Evolutionary conservation across 1,140 invertebrate species (phyloP).

Genomic region (Calosoma granatense): DNA sequence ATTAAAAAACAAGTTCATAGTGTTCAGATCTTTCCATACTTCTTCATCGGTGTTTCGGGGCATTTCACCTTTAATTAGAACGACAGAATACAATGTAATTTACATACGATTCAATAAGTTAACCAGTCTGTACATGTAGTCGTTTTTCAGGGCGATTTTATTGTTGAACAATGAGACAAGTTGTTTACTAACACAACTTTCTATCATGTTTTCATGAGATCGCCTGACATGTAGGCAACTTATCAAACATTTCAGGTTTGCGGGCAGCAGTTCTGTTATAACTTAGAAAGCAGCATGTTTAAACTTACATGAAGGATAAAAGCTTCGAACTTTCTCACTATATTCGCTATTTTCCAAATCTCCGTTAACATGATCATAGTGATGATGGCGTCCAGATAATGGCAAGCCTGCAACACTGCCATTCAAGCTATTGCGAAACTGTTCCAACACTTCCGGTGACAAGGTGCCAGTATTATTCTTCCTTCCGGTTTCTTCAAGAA

Average conservation of each 20-base stretch:
- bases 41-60: conserved; percentile 44
- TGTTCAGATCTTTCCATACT: conserved; percentile 38
- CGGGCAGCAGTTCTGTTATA: neutral
- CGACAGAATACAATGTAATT: neutral
- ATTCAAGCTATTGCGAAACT: neutral
- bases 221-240: too few species aligned
- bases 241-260: too few species aligned
- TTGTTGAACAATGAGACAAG: too few species aligned
- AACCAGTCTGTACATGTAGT: too few species aligned
- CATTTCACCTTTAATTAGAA: conserved; percentile 37
- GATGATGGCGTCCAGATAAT: neutral
- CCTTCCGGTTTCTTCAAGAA: neutral
- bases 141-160: too few species aligned
- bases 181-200: too few species aligned
- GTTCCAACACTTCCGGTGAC: neutral
- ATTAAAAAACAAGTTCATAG: conserved; percentile 48
- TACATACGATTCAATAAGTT: neutral
- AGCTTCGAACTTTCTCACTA: neutral
- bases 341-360: neutral
- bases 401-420: neutral
- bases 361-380: too few species aligned
- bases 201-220: too few species aligned
- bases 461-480: neutral
- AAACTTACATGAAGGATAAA: neutral
- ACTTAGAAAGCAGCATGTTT: neutral